Percentiles rank a stretch among this genome's conserved stretches.
These are phyloP conservation scores for Zosterops hypoxanthus DNA, from an alignment of 2,113 vertebrate genomes.

Conservation along the genomic window DNA sequence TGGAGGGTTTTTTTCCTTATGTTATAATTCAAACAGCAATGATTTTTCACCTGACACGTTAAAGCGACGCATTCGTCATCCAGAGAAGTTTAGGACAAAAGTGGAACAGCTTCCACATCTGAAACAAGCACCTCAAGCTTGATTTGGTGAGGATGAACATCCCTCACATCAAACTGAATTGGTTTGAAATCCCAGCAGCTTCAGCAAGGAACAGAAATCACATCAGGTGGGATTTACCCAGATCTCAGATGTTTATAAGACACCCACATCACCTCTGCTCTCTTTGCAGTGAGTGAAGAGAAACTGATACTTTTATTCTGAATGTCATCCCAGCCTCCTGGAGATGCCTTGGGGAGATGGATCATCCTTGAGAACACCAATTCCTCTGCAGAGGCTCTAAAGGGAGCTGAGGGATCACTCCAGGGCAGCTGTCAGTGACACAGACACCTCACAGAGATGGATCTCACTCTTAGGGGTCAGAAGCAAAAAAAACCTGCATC, in stretches of 20 bases:
- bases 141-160: neutral
- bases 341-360: neutral
- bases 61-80: accelerated
- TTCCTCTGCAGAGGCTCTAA: neutral
- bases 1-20: neutral
- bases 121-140: neutral
- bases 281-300: neutral
- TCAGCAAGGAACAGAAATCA: neutral
- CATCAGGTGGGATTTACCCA: neutral
- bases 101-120: neutral
- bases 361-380: neutral
- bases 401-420: neutral
- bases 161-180: neutral
- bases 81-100: neutral
- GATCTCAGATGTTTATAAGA: neutral
- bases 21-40: neutral
- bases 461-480: neutral
- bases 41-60: neutral
- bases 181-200: neutral
- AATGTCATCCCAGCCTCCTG: neutral
- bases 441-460: neutral
- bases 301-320: neutral
- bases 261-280: neutral
- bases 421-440: neutral
- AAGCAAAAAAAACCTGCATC: neutral